These are phyloP conservation scores for Neodon shergylaensis DNA, from an alignment of 2,113 vertebrate genomes.

Conservation along the genomic window DNA sequence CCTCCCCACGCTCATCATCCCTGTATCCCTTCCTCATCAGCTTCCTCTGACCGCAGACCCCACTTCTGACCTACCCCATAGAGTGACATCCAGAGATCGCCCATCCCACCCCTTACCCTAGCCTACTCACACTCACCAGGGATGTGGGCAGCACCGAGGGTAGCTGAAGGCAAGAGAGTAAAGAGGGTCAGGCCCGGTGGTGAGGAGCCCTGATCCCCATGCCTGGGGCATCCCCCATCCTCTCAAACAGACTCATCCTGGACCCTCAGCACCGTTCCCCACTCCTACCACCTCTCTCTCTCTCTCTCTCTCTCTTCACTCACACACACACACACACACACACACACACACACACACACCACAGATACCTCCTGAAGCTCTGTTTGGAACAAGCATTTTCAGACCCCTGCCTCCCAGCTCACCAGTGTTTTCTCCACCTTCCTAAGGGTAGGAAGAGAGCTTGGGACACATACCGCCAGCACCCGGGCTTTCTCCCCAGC, in stretches of 20 bases:
- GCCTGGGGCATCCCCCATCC: not conserved
- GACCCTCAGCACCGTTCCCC: not conserved
- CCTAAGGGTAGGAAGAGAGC: not conserved
- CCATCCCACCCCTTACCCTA: no score
- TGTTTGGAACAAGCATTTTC: not conserved
- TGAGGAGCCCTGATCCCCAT: not conserved
- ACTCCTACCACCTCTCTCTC: no score
- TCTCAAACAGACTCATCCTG: not conserved
- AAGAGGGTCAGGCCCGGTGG: not conserved
- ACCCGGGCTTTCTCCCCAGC: not conserved
- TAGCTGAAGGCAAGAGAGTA: constrained; percentile 50
- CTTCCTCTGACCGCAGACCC: not conserved
- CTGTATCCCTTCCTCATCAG: not conserved
- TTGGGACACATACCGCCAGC: not conserved
- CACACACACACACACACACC: not conserved
- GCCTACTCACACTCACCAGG: constrained; percentile 60
- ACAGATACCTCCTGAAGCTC: not conserved
- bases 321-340: not conserved
- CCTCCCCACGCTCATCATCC: not conserved
- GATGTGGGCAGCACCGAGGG: not conserved
- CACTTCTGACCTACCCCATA: not conserved
- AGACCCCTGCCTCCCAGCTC: not conserved
- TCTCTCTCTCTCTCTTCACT: no score
- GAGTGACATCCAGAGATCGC: not conserved
- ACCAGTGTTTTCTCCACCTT: no score